A percentile compares a stretch with the other conserved stretches of the same genome.
These are phyloP conservation scores for Heliconius melpomene DNA, from an alignment of 1,140 invertebrate species.

Conservation along the genomic window DNA sequence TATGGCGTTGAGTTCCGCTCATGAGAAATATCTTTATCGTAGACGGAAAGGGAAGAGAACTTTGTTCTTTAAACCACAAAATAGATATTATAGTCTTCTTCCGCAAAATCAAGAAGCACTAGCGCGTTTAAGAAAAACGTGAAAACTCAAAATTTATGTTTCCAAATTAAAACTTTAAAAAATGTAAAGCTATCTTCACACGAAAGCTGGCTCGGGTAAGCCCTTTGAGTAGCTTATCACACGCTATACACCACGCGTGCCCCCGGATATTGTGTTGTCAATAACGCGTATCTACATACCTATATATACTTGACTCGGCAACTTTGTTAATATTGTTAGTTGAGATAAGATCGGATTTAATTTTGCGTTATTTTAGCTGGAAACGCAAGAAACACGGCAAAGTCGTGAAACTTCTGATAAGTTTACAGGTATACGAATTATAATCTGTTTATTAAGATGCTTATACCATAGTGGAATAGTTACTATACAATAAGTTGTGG, in stretches of 20 bases:
- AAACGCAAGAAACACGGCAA: slow-evolving; percentile 8
- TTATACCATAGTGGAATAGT: background rate
- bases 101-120: no score
- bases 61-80: no score
- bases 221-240: slow-evolving; percentile 22
- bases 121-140: no score
- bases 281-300: slow-evolving; percentile 15
- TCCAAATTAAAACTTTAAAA: background rate
- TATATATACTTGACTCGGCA: background rate
- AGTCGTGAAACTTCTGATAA: background rate
- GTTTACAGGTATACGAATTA: slow-evolving; percentile 7
- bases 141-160: background rate
- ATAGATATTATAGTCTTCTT: no score
- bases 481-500: background rate
- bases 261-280: slow-evolving; percentile 32
- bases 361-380: slow-evolving; percentile 26
- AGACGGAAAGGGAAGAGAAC: background rate
- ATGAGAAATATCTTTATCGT: background rate
- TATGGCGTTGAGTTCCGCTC: no score
- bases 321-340: slow-evolving; percentile 38
- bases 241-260: slow-evolving; percentile 4
- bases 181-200: slow-evolving; percentile 14
- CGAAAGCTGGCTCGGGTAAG: background rate
- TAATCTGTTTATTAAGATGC: background rate
- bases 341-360: slow-evolving; percentile 29